Percentiles rank a stretch among this genome's conserved stretches.
Conservation (phyloP, 2,888 invertebrate genomes). For the Neoascia interrupta region DNA sequence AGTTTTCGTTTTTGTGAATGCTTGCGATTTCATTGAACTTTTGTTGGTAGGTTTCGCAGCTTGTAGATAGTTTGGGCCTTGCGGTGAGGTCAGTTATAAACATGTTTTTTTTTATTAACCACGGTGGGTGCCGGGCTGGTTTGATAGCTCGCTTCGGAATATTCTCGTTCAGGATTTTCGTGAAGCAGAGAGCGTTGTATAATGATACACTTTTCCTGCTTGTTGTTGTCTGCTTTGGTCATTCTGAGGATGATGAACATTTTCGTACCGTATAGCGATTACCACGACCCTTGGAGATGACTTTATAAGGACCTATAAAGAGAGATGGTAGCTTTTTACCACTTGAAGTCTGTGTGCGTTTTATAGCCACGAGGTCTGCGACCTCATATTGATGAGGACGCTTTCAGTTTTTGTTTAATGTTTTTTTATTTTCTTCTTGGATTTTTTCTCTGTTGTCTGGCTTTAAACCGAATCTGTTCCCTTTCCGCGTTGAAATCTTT, state of each 20-base stretch:
- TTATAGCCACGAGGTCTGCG: not conserved
- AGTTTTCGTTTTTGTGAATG: not conserved
- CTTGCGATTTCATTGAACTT: slow-evolving; percentile 1
- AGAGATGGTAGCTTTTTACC: too few species aligned
- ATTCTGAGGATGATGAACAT: not conserved
- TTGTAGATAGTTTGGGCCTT: too few species aligned
- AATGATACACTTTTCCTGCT: not conserved
- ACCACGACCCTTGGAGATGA: not conserved
- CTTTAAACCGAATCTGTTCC: not conserved
- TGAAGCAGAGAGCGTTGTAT: not conserved
- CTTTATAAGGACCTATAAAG: not conserved
- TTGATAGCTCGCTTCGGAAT: not conserved
- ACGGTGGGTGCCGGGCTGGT: not conserved
- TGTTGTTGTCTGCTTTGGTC: not conserved
- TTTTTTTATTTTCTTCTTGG: too few species aligned
- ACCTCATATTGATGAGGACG: too few species aligned
- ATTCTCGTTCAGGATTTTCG: not conserved
- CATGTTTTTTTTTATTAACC: too few species aligned
- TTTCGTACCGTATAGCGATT: not conserved
- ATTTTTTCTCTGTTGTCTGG: too few species aligned
- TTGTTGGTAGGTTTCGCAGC: slow-evolving; percentile 1
- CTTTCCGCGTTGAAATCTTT: not conserved
- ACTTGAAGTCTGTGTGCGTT: too few species aligned
- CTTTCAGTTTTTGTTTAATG: too few species aligned
- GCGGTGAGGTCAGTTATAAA: too few species aligned